These are phyloP conservation scores for Amblyopsis rosae DNA, from an alignment of 2,113 vertebrate species.

Conservation along the genomic window DNA sequence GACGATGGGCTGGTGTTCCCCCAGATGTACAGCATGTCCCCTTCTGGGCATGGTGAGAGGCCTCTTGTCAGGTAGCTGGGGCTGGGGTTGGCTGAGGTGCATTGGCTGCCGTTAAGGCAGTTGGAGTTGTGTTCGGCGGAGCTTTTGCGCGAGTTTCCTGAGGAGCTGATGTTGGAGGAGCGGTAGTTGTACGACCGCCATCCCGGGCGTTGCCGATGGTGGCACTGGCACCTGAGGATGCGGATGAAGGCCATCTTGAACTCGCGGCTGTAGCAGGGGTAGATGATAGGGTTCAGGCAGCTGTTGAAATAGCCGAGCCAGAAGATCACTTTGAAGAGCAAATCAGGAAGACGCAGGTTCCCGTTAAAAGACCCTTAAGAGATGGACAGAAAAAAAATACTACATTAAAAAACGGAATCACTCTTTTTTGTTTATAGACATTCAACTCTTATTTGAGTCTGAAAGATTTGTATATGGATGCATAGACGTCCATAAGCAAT, in stretches of 20 bases:
- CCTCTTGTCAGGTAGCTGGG: constrained; percentile 79
- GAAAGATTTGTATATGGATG: background rate
- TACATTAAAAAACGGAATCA: background rate
- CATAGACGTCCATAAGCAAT: background rate
- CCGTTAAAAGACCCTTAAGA: constrained; percentile 87
- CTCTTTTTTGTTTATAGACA: background rate
- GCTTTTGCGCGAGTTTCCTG: constrained; percentile 81
- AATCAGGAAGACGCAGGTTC: constrained; percentile 84
- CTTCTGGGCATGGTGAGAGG: constrained; percentile 77
- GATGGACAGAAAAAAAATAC: constrained; percentile 18
- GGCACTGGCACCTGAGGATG: constrained; percentile 89
- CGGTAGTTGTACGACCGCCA: constrained; percentile 87
- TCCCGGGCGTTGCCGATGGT: constrained; percentile 80
- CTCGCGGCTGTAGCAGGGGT: constrained; percentile 96
- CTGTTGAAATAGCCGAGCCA: constrained; percentile 99
- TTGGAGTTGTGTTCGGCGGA: constrained; percentile 82
- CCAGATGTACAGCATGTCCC: constrained; percentile 79
- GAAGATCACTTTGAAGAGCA: constrained; percentile 94
- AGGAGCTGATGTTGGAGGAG: constrained; percentile 83
- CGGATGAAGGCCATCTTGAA: constrained; percentile 96
- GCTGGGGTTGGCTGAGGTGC: constrained; percentile 78
- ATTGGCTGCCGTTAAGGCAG: constrained; percentile 89
- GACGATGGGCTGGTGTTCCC: constrained; percentile 46
- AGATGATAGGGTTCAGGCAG: constrained; percentile 97
- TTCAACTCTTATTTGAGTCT: too few species aligned